Evolutionary conservation across 2,797 vertebrate genomes (phyloP).

Genomic region (Labeo calbasu): DNA sequence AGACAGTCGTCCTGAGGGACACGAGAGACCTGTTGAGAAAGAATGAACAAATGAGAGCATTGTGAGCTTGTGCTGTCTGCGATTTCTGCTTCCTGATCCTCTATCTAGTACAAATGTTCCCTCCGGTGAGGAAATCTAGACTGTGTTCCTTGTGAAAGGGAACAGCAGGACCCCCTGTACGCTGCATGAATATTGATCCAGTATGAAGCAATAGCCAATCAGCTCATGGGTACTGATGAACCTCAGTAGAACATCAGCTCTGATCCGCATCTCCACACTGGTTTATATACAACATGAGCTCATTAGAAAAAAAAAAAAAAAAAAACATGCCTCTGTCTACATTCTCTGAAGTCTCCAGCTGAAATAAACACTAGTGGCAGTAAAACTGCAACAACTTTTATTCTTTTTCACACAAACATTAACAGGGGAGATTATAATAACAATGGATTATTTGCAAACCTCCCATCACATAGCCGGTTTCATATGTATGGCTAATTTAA

Average conservation of each 20-base stretch:
- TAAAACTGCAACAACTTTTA: not conserved
- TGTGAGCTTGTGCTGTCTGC: slow-evolving; percentile 33
- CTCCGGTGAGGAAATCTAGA: no score
- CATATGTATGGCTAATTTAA: not conserved
- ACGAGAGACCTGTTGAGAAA: slow-evolving; percentile 58
- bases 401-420: not conserved
- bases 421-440: no score
- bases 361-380: not conserved
- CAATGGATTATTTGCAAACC: no score
- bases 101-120: slow-evolving; percentile 24
- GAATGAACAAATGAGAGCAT: slow-evolving; percentile 9
- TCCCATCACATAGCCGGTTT: not conserved
- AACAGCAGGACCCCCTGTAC: not conserved
- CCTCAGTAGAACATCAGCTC: not conserved
- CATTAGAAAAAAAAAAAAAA: not conserved
- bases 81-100: slow-evolving; percentile 38
- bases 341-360: not conserved
- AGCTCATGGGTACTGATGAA: not conserved
- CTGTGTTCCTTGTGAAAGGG: not conserved
- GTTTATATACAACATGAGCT: not conserved
- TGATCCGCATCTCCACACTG: not conserved
- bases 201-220: not conserved
- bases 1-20: slow-evolving; percentile 57
- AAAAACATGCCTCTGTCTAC: not conserved
- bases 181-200: not conserved